A percentile compares a stretch with the other conserved stretches of the same genome.
Conservation (phyloP, 1,140 invertebrate species). For the Euura lappo region DNA sequence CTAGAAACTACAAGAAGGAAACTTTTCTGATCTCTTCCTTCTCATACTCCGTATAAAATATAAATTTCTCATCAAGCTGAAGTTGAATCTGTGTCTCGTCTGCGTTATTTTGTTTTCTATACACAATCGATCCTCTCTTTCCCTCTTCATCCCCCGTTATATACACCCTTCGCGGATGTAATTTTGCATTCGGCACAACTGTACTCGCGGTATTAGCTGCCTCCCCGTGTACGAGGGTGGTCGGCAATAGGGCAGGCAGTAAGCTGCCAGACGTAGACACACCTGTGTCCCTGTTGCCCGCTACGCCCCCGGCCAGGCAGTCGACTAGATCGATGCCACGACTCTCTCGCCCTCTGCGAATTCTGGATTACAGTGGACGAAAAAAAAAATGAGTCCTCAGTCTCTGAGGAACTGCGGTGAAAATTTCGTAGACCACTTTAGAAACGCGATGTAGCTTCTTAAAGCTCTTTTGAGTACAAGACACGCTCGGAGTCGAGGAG, state of each 20-base stretch:
- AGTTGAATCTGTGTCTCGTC: no score
- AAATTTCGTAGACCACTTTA: not conserved
- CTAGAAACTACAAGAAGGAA: constrained; percentile 32
- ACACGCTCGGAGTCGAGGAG: not conserved
- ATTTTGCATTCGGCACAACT: not conserved
- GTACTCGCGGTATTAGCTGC: not conserved
- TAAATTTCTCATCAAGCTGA: no score
- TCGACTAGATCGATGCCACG: constrained; percentile 48
- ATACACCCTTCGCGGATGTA: not conserved
- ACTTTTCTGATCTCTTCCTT: constrained; percentile 30
- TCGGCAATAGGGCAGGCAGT: constrained; percentile 43
- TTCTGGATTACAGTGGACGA: no score
- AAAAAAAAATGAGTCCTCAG: no score
- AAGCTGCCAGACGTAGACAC: constrained; percentile 49
- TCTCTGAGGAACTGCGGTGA: not conserved
- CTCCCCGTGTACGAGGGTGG: constrained; percentile 22
- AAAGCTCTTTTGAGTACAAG: not conserved
- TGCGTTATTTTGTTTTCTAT: not conserved
- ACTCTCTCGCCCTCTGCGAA: not conserved
- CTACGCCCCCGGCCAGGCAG: constrained; percentile 42
- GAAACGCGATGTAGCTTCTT: not conserved
- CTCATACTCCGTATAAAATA: not conserved
- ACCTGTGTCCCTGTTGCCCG: constrained; percentile 51
- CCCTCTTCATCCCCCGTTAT: not conserved
- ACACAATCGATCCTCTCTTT: constrained; percentile 22